Evolutionary conservation across 2,888 invertebrate genomes (phyloP), one percentile per base, ranked within the genome.

Genomic region (Nomada goodeniana): DNA sequence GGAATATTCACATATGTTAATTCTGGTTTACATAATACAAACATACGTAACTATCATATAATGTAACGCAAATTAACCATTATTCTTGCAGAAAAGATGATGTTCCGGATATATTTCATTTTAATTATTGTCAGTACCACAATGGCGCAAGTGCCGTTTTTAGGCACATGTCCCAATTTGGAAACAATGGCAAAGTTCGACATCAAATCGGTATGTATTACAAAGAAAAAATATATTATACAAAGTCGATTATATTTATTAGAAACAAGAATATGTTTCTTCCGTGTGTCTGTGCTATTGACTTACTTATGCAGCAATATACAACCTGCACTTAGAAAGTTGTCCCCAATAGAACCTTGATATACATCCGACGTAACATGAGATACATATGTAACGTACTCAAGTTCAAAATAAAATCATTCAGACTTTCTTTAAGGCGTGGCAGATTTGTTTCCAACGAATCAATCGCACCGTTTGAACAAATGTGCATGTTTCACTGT

Each of bases 151-250:
- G 95, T 97, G 15, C 95, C 96, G 0, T 95, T 95, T 86, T 94
- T 96, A 0, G 96, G 96, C 2, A 90, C 93, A 0, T 97, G 97
- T 88, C 97, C 96, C 0, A 94, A 95, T 20, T 94, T 96, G 0
- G 94, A 95, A 69, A 95, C 95, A 2, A 95, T 96, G 94, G 91
- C 94, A 2, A 94, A 95, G 85, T 97, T 97, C 88, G 94, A 96
- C 75, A 91, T 95, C 50, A 93, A 91, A 82, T 94, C 94, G 94
- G 96, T 96, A 94, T 94, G 93, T 87, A 70, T 20, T 1, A 2
- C 52, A 13, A 18, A 5, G 36, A 7, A 36, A 36, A 36, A 36
- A 18, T 9, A 52, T 9, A 9, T 26, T 23, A 29, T 52, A 42
- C 1, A 10, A 1, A 5, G 18, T 55, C 10, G 9, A 26, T 36